Evolutionary conservation across 2,113 vertebrate genomes (phyloP), one percentile per base, ranked within the genome.

Genomic region (Zosterops japonicus): DNA sequence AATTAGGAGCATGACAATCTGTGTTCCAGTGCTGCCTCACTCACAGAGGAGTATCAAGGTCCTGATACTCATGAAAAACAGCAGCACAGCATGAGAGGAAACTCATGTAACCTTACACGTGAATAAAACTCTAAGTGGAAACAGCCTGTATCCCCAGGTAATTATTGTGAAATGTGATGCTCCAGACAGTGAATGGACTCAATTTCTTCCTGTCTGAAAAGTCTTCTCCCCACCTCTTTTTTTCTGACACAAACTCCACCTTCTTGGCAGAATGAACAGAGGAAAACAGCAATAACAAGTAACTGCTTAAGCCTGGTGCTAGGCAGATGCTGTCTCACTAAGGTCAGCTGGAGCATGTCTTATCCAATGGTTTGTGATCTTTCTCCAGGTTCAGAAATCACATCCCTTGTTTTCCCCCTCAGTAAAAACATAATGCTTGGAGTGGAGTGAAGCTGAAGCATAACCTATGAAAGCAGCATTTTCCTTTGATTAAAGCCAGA

Each of bases 231-330:
- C 71, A 47, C 36, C 29, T 83, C 59, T 61, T 69, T 75, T 67
- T 63, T 87, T 56, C 53, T 81, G 60, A 77, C 42, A 93, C 35
- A 44, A 63, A 71, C 63, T 78, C 79, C 36, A 41, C 75, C 55
- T 63, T 83, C 67, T 74, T 91, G 91, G 82, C 87, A 91, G 89
- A 68, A 71, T 41, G 68, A 83, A 81, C 52, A 67, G 87, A 95
- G 57, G 15, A 76, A 71, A 93, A 42, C 0, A 6, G 46, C 29
- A 86, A 35, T 19, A 61, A 63, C 92, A 91, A 93, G 64, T 81
- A 93, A 83, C 56, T 94, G 78, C 31, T 57, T 49, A 47, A 85
- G 39, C 56, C 2, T 77, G 71, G 39, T 42, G 60, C 42, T 47
- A 41, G 77, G 71, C 82, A 96, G 82, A 93, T 70, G 71, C 55